Conservation (phyloP, 2,888 invertebrate species). For the Nebria brevicollis region DNA sequence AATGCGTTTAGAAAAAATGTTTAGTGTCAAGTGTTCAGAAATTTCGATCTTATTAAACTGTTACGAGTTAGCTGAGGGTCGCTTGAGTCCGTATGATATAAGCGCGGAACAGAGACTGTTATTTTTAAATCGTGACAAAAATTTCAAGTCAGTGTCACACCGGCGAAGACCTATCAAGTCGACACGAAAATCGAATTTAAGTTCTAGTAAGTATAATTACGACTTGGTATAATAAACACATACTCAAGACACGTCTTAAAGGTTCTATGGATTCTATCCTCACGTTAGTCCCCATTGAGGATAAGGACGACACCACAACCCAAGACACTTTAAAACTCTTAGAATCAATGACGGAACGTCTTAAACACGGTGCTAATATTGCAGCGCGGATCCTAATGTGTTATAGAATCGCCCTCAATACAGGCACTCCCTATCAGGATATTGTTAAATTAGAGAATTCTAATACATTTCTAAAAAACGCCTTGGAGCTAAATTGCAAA, state of each 20-base stretch:
- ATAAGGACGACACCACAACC: constrained; percentile 52
- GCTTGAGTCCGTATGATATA: constrained; percentile 70
- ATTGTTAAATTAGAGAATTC: constrained; percentile 66
- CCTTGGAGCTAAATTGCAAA: constrained; percentile 65
- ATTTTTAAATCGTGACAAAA: constrained; percentile 60
- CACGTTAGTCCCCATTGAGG: constrained; percentile 60
- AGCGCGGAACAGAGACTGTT: constrained; percentile 73
- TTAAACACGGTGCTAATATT: constrained; percentile 66
- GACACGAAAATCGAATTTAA: constrained; percentile 55
- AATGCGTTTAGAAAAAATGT: constrained; percentile 68
- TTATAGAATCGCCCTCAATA: constrained; percentile 67
- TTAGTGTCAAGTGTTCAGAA: constrained; percentile 63
- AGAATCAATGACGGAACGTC: constrained; percentile 64
- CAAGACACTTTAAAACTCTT: constrained; percentile 60
- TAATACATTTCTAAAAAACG: constrained; percentile 65
- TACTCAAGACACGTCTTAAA: background rate
- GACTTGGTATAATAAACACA: background rate
- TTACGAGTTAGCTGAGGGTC: constrained; percentile 72
- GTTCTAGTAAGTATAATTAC: constrained; percentile 53
- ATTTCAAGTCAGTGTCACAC: constrained; percentile 60
- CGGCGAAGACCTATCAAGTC: constrained; percentile 59
- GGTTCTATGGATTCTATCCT: constrained; percentile 52
- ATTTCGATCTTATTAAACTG: constrained; percentile 72
- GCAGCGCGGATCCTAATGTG: constrained; percentile 68
- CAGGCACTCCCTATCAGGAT: constrained; percentile 68